Evolutionary conservation across 2,113 vertebrate genomes (phyloP), one percentile per base, ranked within the genome.

Genomic region (Alosa alosa): DNA sequence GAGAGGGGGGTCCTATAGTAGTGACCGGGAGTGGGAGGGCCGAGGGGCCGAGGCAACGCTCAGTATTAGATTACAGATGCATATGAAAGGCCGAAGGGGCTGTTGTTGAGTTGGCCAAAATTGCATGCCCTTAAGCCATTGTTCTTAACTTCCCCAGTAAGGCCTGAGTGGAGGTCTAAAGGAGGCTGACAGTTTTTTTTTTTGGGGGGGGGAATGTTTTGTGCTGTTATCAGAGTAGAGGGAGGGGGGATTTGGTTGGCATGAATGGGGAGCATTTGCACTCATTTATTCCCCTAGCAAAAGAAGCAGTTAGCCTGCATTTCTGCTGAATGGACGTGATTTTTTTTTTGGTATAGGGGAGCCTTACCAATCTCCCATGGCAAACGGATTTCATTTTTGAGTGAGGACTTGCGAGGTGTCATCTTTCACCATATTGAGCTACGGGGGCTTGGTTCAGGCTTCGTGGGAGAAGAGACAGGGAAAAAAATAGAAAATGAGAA

Each of bases 41-140:
- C n/a, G 64, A 11, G 64, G 1, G 85, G 4, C 88, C 85, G 93
- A 90, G 92, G 89, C 92, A 91, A 88, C 89, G 90, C 89, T 85
- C 88, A 90, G 94, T 94, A 94, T 96, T 95, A 94, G 93, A 93
- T 95, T 95, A 95, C 94, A 94, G 90, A 94, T 93, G 92, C 94
- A 95, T 95, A 93, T 94, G 93, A 95, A 95, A 94, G 92, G 93
- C 92, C 90, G 91, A 22, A 93, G 94, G 91, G 93, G 86, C 93
- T 93, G 90, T 82, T 57, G 90, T 87, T 90, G 90, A 84, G 90
- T 90, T 92, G 91, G 91, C 91, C 90, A 93, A 91, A 94, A 93
- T 92, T 92, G 91, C 91, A 93, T 86, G 89, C 90, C 92, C 90
- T 91, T 91, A 90, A 93, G 92, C 91, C 91, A 91, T 91, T 92